Percentiles rank a stretch among this genome's conserved stretches.
Evolutionary conservation across 1,140 invertebrate genomes (phyloP).

Genomic region (Caenorhabditis inopinata): DNA sequence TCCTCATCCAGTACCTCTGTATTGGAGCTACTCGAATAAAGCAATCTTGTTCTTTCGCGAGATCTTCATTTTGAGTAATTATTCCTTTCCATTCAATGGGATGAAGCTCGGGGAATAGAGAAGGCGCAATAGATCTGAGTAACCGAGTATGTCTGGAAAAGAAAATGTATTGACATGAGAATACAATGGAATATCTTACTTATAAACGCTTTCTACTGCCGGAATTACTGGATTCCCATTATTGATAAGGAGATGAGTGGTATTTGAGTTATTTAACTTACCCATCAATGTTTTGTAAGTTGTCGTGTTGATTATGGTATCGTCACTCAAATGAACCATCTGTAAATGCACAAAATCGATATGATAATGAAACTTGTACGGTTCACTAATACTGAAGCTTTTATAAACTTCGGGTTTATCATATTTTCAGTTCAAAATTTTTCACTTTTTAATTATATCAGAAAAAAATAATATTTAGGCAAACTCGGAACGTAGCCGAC

Average conservation of each 20-base stretch:
- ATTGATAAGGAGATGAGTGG: constrained; percentile 64
- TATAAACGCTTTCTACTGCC: constrained; percentile 54
- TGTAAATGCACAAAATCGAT: background rate
- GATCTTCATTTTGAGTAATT: constrained; percentile 36
- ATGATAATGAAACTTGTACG: background rate
- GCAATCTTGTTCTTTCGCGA: background rate
- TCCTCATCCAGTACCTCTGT: constrained; percentile 42
- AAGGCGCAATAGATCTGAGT: constrained; percentile 60
- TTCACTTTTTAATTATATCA: too few relatives aligned
- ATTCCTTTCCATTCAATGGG: constrained; percentile 34
- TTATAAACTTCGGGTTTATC: too few relatives aligned
- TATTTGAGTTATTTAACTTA: background rate
- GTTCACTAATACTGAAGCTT: too few relatives aligned
- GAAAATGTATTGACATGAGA: too few relatives aligned
- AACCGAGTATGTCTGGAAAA: constrained; percentile 51
- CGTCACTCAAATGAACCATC: constrained; percentile 47
- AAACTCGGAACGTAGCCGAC: too few relatives aligned
- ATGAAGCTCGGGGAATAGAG: constrained; percentile 62
- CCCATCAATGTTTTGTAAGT: background rate
- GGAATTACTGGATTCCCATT: constrained; percentile 48
- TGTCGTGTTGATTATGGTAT: background rate
- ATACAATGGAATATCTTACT: constrained; percentile 3
- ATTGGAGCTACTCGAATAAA: constrained; percentile 32
- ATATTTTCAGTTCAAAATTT: too few relatives aligned
- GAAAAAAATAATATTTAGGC: too few relatives aligned